Evolutionary conservation across 1,140 invertebrate genomes (phyloP).

Genomic region (Chironomus striatipennis): DNA sequence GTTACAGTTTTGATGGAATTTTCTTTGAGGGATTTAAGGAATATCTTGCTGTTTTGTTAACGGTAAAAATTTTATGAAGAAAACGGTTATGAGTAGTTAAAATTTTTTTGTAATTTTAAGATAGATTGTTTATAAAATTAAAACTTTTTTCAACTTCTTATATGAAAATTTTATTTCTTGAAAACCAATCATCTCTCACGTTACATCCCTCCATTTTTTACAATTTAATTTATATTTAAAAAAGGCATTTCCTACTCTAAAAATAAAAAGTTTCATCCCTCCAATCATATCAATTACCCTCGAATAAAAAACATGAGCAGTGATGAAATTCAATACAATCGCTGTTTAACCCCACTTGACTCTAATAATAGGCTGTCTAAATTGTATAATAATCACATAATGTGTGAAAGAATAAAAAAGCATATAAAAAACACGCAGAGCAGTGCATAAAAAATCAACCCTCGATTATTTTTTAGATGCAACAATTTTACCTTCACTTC

Average conservation of each 20-base stretch:
- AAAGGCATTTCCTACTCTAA: not conserved
- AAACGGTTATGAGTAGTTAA: too few relatives aligned
- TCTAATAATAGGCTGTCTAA: not conserved
- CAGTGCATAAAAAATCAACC: conserved; percentile 11
- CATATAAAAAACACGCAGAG: not conserved
- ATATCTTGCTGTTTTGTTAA: too few relatives aligned
- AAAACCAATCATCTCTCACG: too few relatives aligned
- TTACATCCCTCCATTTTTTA: not conserved
- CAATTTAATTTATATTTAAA: not conserved
- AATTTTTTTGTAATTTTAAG: too few relatives aligned
- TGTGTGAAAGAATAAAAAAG: not conserved
- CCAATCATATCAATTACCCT: conserved; percentile 2
- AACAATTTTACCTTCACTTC: not conserved
- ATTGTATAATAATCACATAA: conserved; percentile 16
- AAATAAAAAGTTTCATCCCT: not conserved
- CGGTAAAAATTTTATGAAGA: too few relatives aligned
- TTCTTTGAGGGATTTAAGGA: too few relatives aligned
- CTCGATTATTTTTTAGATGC: not conserved
- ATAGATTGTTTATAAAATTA: too few relatives aligned
- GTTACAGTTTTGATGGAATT: too few relatives aligned
- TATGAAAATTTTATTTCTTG: too few relatives aligned
- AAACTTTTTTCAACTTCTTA: too few relatives aligned
- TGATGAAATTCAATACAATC: not conserved
- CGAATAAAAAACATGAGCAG: conserved; percentile 1
- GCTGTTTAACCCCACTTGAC: conserved; percentile 19